Evolutionary conservation across 2,797 vertebrate species (phyloP), one percentile per base, ranked within the genome.

Genomic region (Columba guinea): DNA sequence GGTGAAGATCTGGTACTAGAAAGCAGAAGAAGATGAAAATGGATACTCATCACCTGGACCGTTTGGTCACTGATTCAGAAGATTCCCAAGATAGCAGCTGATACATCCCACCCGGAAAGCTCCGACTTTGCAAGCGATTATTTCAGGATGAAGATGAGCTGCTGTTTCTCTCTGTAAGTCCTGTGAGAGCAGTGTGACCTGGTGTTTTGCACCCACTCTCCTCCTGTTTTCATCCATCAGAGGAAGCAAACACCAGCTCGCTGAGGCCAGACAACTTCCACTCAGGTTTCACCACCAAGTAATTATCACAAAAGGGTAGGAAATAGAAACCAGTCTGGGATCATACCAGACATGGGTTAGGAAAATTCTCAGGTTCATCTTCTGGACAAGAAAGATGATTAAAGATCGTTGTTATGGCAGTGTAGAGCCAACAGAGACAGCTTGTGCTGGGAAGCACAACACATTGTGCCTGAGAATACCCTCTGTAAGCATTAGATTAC

Each of bases 391-490:
- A 76, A 90, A 93, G 71, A 90, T 92, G 80, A 95, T 96, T 94
- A 93, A 92, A 95, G 93, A 70, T 53, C 87, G 92, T 84, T 88
- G 87, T 94, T 94, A 89, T 71, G 94, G 88, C 85, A 60, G 77
- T 75, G 87, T 60, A 84, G 85, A 91, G 86, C 53, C 87, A 88
- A 93, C 70, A 89, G 84, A 95, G 84, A 96, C 91, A 92, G 84
- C 84, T 89, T 92, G 93, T 94, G 71, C 86, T 71, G 74, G 30
- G 74, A 95, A 75, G 71, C 26, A 93, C 86, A 94, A 74, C 88
- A 80, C 53, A 46, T 14, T 64, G 91, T 86, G 71, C 80, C 65
- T 46, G 41, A 79, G 80, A 83, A 91, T 90, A 77, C 22, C 70
- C 13, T 1, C 68, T 92, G n/a, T 55, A 91, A 87, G 85, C 75